Conservation (phyloP, 2,113 vertebrate genomes). For the Brachirus orientalis region DNA sequence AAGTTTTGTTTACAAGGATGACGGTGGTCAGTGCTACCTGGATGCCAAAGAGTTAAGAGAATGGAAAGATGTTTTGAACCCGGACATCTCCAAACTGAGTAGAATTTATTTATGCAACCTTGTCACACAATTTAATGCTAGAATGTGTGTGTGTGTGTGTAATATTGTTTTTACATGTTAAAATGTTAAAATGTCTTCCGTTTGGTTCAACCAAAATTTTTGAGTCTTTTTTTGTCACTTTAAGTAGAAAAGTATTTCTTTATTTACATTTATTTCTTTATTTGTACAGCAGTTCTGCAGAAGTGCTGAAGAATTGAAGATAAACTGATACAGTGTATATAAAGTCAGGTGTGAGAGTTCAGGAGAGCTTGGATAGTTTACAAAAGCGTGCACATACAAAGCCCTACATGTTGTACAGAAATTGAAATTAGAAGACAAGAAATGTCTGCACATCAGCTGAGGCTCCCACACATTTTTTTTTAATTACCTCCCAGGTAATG, state of each 20-base stretch:
- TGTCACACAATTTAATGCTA: conserved; percentile 36
- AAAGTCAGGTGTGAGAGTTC: neutral
- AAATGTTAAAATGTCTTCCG: conserved; percentile 46
- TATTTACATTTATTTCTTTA: conserved; percentile 32
- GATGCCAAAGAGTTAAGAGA: conserved; percentile 80
- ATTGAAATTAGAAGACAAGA: too few relatives aligned
- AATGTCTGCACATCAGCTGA: too few relatives aligned
- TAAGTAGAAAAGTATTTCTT: conserved; percentile 25
- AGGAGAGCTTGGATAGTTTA: too few relatives aligned
- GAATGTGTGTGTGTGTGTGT: too few relatives aligned
- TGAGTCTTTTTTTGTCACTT: conserved; percentile 16
- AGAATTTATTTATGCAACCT: conserved; percentile 69
- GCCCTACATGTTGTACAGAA: too few relatives aligned
- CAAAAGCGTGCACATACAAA: too few relatives aligned
- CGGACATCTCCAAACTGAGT: conserved; percentile 37
- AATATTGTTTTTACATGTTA: neutral
- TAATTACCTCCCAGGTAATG: too few relatives aligned
- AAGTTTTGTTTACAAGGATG: conserved; percentile 63
- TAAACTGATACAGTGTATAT: neutral
- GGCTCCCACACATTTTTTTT: too few relatives aligned
- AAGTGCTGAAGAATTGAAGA: conserved; percentile 13
- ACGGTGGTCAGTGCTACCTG: conserved; percentile 57
- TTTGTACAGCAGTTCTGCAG: conserved; percentile 36
- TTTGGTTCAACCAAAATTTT: neutral
- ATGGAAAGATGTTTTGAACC: conserved; percentile 53